A percentile compares a stretch with the other conserved stretches of the same genome.
Evolutionary conservation across 2,113 vertebrate species (phyloP).

Genomic region (Sinocyclocheilus rhinocerous): DNA sequence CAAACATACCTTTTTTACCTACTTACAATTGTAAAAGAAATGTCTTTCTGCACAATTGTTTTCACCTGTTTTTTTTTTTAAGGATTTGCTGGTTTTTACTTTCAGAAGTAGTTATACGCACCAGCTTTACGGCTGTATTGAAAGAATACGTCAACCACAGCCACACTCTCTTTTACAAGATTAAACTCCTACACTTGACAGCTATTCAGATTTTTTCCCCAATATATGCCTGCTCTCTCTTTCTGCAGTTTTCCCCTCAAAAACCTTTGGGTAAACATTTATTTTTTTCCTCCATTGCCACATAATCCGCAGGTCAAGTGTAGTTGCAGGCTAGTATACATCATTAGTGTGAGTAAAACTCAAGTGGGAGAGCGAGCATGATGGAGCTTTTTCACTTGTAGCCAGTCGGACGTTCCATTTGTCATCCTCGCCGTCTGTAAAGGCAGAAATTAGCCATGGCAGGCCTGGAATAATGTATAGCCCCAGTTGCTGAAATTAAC

Average conservation of each 20-base stretch:
- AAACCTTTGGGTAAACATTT: conserved; percentile 57
- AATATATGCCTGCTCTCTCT: conserved; percentile 18
- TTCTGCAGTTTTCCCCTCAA: conserved; percentile 36
- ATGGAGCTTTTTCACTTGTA: conserved; percentile 85
- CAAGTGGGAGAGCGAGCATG: conserved; percentile 82
- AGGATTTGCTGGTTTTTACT: not conserved
- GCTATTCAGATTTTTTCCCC: conserved; percentile 28
- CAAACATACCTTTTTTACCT: not conserved
- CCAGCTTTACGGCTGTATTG: not conserved
- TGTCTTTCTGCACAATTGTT: not conserved
- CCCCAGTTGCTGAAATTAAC: conserved; percentile 76
- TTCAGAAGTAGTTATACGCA: not conserved
- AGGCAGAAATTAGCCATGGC: conserved; percentile 79
- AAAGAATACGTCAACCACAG: conserved; percentile 5
- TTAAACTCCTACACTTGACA: conserved; percentile 22
- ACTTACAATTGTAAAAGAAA: not conserved
- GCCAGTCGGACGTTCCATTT: conserved; percentile 80
- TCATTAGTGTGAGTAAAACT: conserved; percentile 93
- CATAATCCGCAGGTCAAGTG: conserved; percentile 91
- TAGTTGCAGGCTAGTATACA: conserved; percentile 94
- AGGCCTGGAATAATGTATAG: conserved; percentile 77
- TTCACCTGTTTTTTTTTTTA: not conserved
- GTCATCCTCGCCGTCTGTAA: conserved; percentile 74
- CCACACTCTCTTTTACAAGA: conserved; percentile 1
- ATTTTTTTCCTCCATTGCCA: conserved; percentile 73